Conservation (phyloP, 2,797 vertebrate species). For the Microctenopoma lineatum region DNA sequence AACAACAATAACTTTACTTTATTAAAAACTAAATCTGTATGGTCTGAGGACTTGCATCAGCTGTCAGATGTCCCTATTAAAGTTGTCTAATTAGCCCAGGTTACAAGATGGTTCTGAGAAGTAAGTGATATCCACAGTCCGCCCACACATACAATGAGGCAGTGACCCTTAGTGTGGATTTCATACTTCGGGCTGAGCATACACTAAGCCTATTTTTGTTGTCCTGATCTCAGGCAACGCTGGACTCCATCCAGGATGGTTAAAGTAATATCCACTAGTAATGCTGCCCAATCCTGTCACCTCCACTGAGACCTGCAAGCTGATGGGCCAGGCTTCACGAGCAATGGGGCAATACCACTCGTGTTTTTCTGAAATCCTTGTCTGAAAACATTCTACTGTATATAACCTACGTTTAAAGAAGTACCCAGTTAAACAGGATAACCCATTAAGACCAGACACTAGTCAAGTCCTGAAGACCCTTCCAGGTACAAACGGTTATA, state of each 20-base stretch:
- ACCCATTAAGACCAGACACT: slow-evolving; percentile 30
- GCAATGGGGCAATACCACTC: slow-evolving; percentile 10
- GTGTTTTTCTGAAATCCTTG: slow-evolving; percentile 9
- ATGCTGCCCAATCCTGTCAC: slow-evolving; percentile 56
- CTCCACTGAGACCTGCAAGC: slow-evolving; percentile 45
- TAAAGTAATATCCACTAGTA: slow-evolving; percentile 69
- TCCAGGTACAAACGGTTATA: slow-evolving; percentile 7
- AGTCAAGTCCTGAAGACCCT: slow-evolving; percentile 32
- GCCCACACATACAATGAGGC: slow-evolving; percentile 74
- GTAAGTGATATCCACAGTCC: slow-evolving; percentile 70
- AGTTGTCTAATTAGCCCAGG: slow-evolving; percentile 79
- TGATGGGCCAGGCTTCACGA: slow-evolving; percentile 19
- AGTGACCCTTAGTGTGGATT: slow-evolving; percentile 73
- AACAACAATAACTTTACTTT: slow-evolving; percentile 33
- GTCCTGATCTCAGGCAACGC: slow-evolving; percentile 75
- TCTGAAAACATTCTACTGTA: slow-evolving; percentile 5
- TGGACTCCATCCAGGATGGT: slow-evolving; percentile 75
- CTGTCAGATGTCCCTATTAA: slow-evolving; percentile 81
- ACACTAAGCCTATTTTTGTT: slow-evolving; percentile 83
- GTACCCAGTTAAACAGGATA: slow-evolving; percentile 57
- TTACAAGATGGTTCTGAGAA: slow-evolving; percentile 81
- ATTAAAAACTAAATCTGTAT: slow-evolving; percentile 58
- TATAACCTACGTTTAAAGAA: slow-evolving; percentile 9
- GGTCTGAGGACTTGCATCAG: slow-evolving; percentile 63
- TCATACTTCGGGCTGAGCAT: slow-evolving; percentile 76